Base-by-base conservation (phyloP, 1,140 invertebrate species). In the Ptiloglossa arizonensis region DNA sequence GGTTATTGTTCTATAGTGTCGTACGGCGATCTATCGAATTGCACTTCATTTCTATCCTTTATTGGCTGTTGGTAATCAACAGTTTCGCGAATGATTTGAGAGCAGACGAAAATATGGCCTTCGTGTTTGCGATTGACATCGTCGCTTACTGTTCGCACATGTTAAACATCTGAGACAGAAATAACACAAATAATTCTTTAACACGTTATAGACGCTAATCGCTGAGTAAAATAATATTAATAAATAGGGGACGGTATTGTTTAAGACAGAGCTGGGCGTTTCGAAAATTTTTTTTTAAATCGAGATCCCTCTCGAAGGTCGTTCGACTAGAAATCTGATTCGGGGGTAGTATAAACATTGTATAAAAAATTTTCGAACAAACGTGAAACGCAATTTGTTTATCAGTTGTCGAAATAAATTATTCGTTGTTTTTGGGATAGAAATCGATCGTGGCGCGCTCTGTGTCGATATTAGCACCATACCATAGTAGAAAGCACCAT, bases 181-280 rank as follows among this genome's bases (percentile, higher is more conserved):
- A 72, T 59, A 52, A 72, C 41, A 24, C 17, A 63, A 72, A 72
- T 38, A 52, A 52, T 63, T 17, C 5, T 50, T 52, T 27, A 22
- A 27, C 17, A 63, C 59, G n/a, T 29, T 52, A 60, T 6, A 60
- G 6, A 60, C 35, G 22, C 19, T 8, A 17, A 24, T 60, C 13
- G n/a, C 6, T 2, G 19, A 35, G 15, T 38, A 38, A 29, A 41
- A 57, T 17, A 44, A 54, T 35, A 35, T 29, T 11, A 9, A 35
- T 35, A 9, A n/a, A 17, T 15, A 8, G 29, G 13, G 27, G 29
- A 67, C 46, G 19, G 29, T 50, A 11, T 17, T 6, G 17, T n/a
- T 29, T 1, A 19, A 3, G 13, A 13, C 44, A 19, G 44, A 46
- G 17, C 13, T 13, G 13, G 17, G 44, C 44, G 13, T 46, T 15